A percentile compares a stretch with the other conserved stretches of the same genome.
phyloP scores from a whole-genome alignment of 2,113 vertebrate genomes.

The Sula dactylatra region DNA sequence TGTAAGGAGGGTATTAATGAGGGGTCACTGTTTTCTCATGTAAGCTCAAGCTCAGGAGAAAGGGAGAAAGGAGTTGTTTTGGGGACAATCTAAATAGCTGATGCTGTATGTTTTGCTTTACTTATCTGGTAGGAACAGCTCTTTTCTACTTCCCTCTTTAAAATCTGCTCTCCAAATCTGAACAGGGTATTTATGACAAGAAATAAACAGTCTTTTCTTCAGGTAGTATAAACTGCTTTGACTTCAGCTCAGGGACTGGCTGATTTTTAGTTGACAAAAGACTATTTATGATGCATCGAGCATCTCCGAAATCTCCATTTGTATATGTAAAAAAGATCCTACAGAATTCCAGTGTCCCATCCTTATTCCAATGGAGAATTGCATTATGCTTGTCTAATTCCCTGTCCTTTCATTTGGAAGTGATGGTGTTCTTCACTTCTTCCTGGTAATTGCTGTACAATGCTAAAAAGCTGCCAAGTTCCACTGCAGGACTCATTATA shows the following conservation, averaged over 20 bases:
- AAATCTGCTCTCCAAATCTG: background rate
- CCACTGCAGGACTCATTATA: conserved; percentile 42
- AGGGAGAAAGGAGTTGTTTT: conserved; percentile 18
- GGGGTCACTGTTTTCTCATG: conserved; percentile 62
- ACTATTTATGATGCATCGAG: background rate
- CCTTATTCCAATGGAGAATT: background rate
- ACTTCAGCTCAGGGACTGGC: background rate
- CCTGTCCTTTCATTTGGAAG: conserved; percentile 52
- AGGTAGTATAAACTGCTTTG: background rate
- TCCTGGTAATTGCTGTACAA: conserved; percentile 24
- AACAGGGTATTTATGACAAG: background rate
- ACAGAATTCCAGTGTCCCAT: conserved; percentile 19
- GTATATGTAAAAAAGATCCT: conserved; percentile 12
- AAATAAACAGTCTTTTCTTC: background rate
- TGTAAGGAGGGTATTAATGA: conserved; percentile 68
- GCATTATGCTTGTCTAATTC: conserved; percentile 23
- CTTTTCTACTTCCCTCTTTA: background rate
- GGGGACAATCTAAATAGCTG: background rate
- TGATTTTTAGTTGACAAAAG: conserved; percentile 10
- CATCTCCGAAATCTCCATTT: conserved; percentile 28
- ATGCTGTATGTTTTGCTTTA: conserved; percentile 4
- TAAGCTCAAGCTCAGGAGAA: conserved; percentile 40
- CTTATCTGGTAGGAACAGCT: background rate
- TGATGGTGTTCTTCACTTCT: conserved; percentile 2
- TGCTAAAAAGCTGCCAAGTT: conserved; percentile 43